A percentile compares a stretch with the other conserved stretches of the same genome.
Evolutionary conservation across 23 tunicate genomes (phyloP).

Genomic region (Oikopleura vanhoeffeni): DNA sequence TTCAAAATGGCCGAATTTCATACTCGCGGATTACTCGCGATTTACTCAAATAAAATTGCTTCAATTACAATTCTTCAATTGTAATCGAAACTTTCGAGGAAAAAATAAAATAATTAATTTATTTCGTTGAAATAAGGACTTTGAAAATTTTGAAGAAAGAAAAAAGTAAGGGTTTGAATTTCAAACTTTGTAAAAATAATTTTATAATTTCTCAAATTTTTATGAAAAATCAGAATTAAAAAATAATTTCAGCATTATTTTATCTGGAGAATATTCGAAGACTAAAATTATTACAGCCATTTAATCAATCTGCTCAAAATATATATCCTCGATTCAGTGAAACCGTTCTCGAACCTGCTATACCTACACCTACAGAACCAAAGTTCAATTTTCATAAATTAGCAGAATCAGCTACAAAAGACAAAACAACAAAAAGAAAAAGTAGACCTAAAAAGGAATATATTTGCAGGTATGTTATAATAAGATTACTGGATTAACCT

Average conservation of each 20-base stretch:
- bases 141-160: neutral
- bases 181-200: too few species aligned
- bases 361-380: neutral
- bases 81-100: too few species aligned
- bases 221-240: neutral
- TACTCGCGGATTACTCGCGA: too few species aligned
- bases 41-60: too few species aligned
- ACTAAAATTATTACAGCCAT: neutral
- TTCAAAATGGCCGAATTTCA: too few species aligned
- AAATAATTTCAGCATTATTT: neutral
- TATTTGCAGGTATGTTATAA: neutral
- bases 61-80: too few species aligned
- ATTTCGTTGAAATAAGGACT: too few species aligned
- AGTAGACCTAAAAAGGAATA: neutral
- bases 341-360: neutral
- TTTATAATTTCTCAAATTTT: too few species aligned
- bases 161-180: neutral
- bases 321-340: neutral
- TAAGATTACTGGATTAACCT: too few species aligned
- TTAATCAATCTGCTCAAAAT: neutral
- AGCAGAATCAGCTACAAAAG: neutral
- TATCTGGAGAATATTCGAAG: neutral
- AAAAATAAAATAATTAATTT: too few species aligned
- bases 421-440: neutral
- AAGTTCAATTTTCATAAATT: neutral